Base-by-base conservation (phyloP, 2,113 vertebrate species). In the Zeus faber region DNA sequence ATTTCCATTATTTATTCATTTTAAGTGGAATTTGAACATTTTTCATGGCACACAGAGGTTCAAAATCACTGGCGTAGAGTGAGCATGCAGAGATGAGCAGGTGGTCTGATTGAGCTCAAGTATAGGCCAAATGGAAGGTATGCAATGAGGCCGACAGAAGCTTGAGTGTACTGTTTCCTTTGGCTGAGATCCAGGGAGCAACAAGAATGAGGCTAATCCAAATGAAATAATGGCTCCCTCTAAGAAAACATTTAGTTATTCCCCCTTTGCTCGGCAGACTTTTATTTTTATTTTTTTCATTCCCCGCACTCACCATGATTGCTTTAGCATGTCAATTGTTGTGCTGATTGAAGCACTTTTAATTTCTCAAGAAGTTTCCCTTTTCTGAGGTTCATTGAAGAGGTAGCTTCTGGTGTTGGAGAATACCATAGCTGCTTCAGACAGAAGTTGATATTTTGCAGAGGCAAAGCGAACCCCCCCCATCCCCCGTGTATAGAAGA, bases 321-420 rank as follows among this genome's bases (percentile, higher is more conserved):
- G 53, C 54, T 70, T 72, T 62, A 70, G 17, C 33, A 48, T 63
- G 56, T 49, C n/a, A n/a, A n/a, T n/a, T 65, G 64, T 62, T 67
- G n/a, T n/a, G 46, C 62, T 58, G 52, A 72, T 24, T 51, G 67
- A 54, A 44, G 49, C 43, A 7, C 50, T 61, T 70, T n/a, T 17
- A 21, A 62, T 48, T 37, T 72, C 59, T 65, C 46, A 43, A 60
- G 50, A 62, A 39, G 21, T 72, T 70, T 54, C 24, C 37, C 37
- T 16, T 65, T 53, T 20, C 35, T 29, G 26, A 26, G 16, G 23
- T 43, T 16, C 49, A 10, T 10, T 3, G 31, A 56, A 48, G 29
- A 65, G 17, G 35, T 26, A 37, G 23, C 20, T 22, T 35, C 5
- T 45, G 17, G 51, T 24, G 40, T 62, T 53, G 37, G 51, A 46